These are phyloP conservation scores for Eueremaeus valkanovi DNA, from an alignment of 2,888 invertebrate species.

Conservation along the genomic window DNA sequence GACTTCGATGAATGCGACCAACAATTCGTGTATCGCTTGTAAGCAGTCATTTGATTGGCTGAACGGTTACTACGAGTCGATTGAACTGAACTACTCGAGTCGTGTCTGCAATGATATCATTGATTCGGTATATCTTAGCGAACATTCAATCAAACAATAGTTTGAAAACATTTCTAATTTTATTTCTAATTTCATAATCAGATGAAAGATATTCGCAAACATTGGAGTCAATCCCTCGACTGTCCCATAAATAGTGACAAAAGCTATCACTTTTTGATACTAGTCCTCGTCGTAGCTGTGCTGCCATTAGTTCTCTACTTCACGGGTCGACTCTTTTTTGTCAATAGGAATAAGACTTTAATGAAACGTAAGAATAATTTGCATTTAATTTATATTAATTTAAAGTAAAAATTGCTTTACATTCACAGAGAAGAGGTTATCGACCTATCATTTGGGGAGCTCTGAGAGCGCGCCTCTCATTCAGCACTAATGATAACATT, in stretches of 20 bases:
- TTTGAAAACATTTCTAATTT: no score
- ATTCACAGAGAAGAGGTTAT: not conserved
- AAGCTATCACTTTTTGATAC: not conserved
- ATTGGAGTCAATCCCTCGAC: not conserved
- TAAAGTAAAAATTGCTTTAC: not conserved
- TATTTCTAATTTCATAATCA: not conserved
- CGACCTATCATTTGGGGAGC: not conserved
- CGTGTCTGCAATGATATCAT: conserved; percentile 19
- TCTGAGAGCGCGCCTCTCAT: not conserved
- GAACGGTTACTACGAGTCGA: conserved; percentile 4
- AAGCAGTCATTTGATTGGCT: not conserved
- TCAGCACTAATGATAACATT: no score
- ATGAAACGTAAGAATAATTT: not conserved
- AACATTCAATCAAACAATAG: not conserved
- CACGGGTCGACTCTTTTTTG: conserved; percentile 1
- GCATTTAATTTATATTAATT: not conserved
- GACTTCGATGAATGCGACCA: not conserved
- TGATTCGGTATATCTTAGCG: not conserved
- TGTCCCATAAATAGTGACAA: not conserved
- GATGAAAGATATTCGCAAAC: conserved; percentile 24
- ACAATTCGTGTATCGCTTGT: not conserved
- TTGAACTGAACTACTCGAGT: not conserved
- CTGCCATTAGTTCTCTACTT: not conserved
- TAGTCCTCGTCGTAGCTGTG: not conserved
- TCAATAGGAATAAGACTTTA: not conserved